A percentile compares a stretch with the other conserved stretches of the same genome.
Evolutionary conservation across 2,113 vertebrate genomes (phyloP).

Genomic region (Monarcha castaneiventris): DNA sequence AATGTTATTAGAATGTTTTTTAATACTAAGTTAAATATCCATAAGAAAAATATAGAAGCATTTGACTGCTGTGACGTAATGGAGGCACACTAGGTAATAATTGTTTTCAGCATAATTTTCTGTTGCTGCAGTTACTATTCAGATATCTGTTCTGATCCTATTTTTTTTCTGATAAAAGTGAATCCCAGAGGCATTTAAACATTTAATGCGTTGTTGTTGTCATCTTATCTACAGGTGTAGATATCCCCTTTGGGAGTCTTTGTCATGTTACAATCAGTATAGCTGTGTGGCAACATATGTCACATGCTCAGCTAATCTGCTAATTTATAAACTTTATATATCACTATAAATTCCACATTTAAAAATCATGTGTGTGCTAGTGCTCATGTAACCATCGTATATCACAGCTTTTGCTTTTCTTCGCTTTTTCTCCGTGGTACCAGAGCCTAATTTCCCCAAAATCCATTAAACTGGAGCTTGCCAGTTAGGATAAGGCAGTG

Average conservation of each 20-base stretch:
- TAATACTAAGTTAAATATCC: neutral
- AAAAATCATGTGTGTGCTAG: neutral
- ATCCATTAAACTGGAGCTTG: neutral
- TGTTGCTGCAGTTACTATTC: neutral
- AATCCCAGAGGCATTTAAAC: constrained; percentile 8
- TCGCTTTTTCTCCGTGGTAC: neutral
- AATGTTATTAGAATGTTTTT: neutral
- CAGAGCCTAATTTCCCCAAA: neutral
- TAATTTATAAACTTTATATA: neutral
- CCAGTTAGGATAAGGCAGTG: neutral
- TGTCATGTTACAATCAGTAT: neutral
- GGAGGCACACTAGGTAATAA: neutral
- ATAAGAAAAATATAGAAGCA: neutral
- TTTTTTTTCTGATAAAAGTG: neutral
- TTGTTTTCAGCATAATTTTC: neutral
- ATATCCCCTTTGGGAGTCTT: neutral
- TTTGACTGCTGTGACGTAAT: neutral
- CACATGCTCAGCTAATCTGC: neutral
- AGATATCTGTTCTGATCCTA: neutral
- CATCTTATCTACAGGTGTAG: neutral
- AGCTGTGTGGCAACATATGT: neutral
- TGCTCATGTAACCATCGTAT: neutral
- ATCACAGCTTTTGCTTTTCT: neutral
- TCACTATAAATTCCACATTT: neutral
- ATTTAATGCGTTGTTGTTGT: neutral